Conservation (phyloP, 2,113 vertebrate genomes). For the Vanacampus margaritifer region DNA sequence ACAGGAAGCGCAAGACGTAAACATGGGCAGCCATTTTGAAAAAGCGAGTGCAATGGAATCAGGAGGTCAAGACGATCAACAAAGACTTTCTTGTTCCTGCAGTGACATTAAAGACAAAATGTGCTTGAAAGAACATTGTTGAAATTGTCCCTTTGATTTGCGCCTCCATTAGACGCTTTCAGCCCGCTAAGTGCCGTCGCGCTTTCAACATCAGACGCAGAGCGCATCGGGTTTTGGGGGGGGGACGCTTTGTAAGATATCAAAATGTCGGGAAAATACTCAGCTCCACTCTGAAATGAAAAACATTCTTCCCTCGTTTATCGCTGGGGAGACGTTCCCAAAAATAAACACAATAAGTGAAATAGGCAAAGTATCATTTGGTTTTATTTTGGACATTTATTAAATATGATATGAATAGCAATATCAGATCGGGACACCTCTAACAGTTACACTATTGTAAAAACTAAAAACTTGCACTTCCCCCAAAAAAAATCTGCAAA, state of each 20-base stretch:
- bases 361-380: too few species aligned
- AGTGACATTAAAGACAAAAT: not conserved
- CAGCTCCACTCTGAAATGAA: too few species aligned
- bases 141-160: slow-evolving; percentile 4
- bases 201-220: not conserved
- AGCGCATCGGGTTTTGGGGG: not conserved
- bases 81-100: not conserved
- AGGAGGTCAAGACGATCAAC: not conserved
- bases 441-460: too few species aligned
- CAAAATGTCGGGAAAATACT: too few species aligned
- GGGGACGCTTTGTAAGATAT: not conserved
- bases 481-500: too few species aligned
- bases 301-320: too few species aligned
- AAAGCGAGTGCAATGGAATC: not conserved
- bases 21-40: not conserved
- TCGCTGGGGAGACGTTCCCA: too few species aligned
- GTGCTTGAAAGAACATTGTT: not conserved
- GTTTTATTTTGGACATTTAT: too few species aligned
- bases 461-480: too few species aligned
- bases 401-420: too few species aligned
- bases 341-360: too few species aligned
- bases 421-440: too few species aligned
- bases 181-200: not conserved
- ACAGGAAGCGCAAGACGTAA: not conserved
- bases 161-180: not conserved